Base-by-base conservation (phyloP, 2,797 vertebrate species). In the Cossypha niveicapilla region DNA sequence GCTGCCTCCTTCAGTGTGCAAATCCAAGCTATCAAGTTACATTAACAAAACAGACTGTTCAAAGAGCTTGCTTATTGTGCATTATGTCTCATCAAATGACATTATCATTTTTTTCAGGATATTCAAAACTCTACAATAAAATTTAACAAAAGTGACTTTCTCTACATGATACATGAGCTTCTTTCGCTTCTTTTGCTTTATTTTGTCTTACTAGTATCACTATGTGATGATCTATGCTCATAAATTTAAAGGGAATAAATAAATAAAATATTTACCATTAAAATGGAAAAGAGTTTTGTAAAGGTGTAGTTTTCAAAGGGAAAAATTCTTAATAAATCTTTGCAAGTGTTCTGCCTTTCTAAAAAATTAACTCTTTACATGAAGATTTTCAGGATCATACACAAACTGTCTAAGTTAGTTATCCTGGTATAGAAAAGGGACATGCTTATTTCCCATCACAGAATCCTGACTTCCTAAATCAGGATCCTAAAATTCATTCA, bases 101-200 rank as follows among this genome's bases (percentile, higher is more conserved):
- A 70, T 60, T 89, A 15, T 19, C 6, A 18, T 57, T 75, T 75
- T 75, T 86, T 48, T 62, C 37, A 74, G 32, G 9, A 63, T 57
- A 91, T 65, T 39, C 17, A 78, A 78, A 82, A 91, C 4, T 67
- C 72, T 80, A 34, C 5, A 47, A 24, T 65, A 88, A 88, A 91
- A 86, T 10, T 56, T 57, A 76, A 73, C 13, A 80, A 23, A 91
- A 58, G 25, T 50, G 6, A 39, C 8, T 61, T 94, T 82, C 35
- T 60, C 9, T 54, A 8, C 42, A 67, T 23, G 54, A 14, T 67
- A 45, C 5, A 14, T 13, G 13, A 5, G 11, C 10, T 73, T 37
- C 37, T 37, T 37, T 37, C 13, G 37, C 9, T 56, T 9, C 3
- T 34, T 73, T 85, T 56, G 3, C 7, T 86, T 88, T 70, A 18